These are phyloP conservation scores for Pogoniulus pusillus DNA, from an alignment of 2,797 vertebrate species.

Conservation along the genomic window DNA sequence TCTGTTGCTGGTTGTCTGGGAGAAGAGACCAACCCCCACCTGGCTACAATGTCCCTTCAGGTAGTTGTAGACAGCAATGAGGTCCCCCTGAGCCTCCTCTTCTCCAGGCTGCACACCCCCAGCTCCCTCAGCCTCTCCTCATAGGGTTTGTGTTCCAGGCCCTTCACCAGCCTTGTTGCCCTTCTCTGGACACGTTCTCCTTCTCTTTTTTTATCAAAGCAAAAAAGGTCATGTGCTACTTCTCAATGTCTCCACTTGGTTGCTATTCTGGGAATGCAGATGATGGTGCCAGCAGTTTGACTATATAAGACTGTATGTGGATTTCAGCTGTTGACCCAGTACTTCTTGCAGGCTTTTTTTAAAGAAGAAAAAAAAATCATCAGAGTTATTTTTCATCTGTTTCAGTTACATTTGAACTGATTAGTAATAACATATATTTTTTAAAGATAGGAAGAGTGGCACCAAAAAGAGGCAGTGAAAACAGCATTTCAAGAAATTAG, in stretches of 20 bases:
- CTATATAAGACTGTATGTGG: conserved; percentile 17
- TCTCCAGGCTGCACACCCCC: no score
- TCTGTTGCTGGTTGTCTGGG: no score
- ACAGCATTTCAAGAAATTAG: not conserved
- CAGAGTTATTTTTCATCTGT: not conserved
- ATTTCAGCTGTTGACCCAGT: conserved; percentile 25
- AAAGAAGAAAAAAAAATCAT: not conserved
- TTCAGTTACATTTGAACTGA: not conserved
- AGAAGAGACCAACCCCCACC: no score
- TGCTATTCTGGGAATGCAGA: conserved; percentile 68
- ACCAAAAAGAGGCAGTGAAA: not conserved
- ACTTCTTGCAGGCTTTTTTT: not conserved
- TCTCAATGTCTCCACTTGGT: not conserved
- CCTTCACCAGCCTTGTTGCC: no score
- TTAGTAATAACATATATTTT: not conserved
- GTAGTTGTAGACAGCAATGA: no score
- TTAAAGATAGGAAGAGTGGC: not conserved
- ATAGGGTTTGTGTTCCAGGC: no score
- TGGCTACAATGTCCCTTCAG: no score
- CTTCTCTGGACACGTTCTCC: no score
- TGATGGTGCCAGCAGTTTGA: conserved; percentile 18
- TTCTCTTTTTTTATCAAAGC: conserved; percentile 30
- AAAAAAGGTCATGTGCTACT: conserved; percentile 19
- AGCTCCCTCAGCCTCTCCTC: no score
- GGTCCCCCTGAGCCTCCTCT: no score